Conservation (phyloP, 2,113 vertebrate genomes). For the Pipa parva region DNA sequence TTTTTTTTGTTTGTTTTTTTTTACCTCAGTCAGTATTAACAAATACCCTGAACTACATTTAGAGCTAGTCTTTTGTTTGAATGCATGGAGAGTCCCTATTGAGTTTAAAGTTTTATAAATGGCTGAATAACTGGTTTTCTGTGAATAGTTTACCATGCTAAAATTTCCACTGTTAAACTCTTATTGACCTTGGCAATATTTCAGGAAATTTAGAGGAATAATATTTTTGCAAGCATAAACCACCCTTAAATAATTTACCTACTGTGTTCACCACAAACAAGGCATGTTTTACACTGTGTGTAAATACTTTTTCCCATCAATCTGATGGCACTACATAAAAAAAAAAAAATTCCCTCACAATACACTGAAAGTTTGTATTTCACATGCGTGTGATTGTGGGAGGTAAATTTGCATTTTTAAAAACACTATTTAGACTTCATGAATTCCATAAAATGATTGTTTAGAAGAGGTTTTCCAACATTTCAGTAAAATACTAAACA, state of each 20-base stretch:
- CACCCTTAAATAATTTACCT: slow-evolving; percentile 36
- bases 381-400: no score
- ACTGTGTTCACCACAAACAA: slow-evolving; percentile 33
- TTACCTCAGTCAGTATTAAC: no score
- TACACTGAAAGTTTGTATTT: no score
- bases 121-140: slow-evolving; percentile 14
- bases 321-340: slow-evolving; percentile 22
- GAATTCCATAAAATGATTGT: neutral
- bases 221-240: slow-evolving; percentile 36
- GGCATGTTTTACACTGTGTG: slow-evolving; percentile 11
- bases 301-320: slow-evolving; percentile 30
- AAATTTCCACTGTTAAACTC: slow-evolving; percentile 26
- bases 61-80: neutral
- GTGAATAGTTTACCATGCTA: slow-evolving; percentile 31
- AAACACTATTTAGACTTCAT: slow-evolving; percentile 2
- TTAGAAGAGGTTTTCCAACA: slow-evolving; percentile 8
- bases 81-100: neutral
- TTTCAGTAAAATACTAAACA: neutral
- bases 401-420: no score
- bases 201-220: slow-evolving; percentile 37
- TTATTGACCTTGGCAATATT: slow-evolving; percentile 38
- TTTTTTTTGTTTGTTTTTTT: no score
- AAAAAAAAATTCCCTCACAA: slow-evolving; percentile 23
- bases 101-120: slow-evolving; percentile 22
- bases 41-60: no score